phyloP scores from a whole-genome alignment of 2,113 vertebrate species.

The Ochotona princeps region DNA sequence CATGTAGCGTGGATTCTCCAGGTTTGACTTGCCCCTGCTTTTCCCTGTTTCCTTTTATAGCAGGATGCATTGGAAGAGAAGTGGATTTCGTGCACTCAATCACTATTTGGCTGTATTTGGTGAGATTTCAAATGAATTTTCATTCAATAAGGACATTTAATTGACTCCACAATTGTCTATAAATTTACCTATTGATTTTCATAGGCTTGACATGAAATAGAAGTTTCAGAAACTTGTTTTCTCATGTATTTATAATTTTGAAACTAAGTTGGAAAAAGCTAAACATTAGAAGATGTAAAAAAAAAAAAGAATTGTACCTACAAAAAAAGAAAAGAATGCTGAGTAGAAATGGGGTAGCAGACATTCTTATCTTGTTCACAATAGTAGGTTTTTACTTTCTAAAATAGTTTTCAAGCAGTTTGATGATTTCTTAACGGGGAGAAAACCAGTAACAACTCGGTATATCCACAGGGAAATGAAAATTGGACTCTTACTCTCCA shows the following conservation, averaged over 20 bases:
- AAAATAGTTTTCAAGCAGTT: too few species aligned
- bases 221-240: neutral
- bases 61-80: neutral
- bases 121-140: constrained; percentile 54
- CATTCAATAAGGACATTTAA: neutral
- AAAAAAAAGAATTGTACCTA: too few species aligned
- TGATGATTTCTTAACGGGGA: too few species aligned
- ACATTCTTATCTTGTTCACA: too few species aligned
- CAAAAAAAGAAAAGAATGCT: too few species aligned
- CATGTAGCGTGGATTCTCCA: neutral
- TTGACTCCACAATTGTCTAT: neutral
- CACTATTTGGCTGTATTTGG: neutral
- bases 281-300: constrained; percentile 21
- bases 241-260: constrained; percentile 16
- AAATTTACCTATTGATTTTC: neutral
- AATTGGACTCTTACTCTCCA: too few species aligned
- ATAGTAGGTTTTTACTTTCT: too few species aligned
- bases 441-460: too few species aligned
- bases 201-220: neutral
- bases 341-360: too few species aligned
- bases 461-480: too few species aligned
- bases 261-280: neutral
- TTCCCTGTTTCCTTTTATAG: neutral
- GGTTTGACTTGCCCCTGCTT: neutral
- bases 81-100: neutral